These are phyloP conservation scores for Brachynemurus nebulosus DNA, from an alignment of 2,888 invertebrate species.

Conservation along the genomic window DNA sequence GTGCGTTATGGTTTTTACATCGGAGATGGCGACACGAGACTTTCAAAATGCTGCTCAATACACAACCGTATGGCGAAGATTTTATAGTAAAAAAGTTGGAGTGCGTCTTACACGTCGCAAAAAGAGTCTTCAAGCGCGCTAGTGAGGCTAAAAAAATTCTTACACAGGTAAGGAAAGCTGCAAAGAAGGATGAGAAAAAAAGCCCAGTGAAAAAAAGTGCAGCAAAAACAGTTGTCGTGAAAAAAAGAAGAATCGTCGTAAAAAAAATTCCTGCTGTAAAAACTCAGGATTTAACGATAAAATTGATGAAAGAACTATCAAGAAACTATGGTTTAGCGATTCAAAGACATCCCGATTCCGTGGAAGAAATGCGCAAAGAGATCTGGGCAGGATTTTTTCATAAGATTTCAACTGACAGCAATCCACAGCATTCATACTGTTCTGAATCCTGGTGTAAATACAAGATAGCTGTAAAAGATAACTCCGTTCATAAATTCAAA, in stretches of 20 bases:
- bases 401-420: slow-evolving; percentile 11
- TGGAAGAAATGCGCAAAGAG: slow-evolving; percentile 17
- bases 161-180: slow-evolving; percentile 12
- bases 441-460: slow-evolving; percentile 17
- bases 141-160: too few species aligned
- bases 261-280: slow-evolving; percentile 18
- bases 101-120: not conserved
- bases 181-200: too few species aligned
- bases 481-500: slow-evolving; percentile 11
- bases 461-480: slow-evolving; percentile 10
- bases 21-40: slow-evolving; percentile 12
- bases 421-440: slow-evolving; percentile 13
- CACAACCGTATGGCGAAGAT: slow-evolving; percentile 16
- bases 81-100: slow-evolving; percentile 8
- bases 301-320: slow-evolving; percentile 20
- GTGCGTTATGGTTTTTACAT: slow-evolving; percentile 16
- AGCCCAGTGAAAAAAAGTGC: not conserved
- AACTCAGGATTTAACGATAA: slow-evolving; percentile 14
- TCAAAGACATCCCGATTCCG: slow-evolving; percentile 16
- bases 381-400: slow-evolving; percentile 15
- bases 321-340: slow-evolving; percentile 22
- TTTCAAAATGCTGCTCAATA: slow-evolving; percentile 15
- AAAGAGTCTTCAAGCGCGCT: not conserved
- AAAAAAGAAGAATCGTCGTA: not conserved
- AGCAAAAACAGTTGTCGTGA: not conserved